Evolutionary conservation across 2,113 vertebrate genomes (phyloP).

Genomic region (Bambusicola thoracicus): DNA sequence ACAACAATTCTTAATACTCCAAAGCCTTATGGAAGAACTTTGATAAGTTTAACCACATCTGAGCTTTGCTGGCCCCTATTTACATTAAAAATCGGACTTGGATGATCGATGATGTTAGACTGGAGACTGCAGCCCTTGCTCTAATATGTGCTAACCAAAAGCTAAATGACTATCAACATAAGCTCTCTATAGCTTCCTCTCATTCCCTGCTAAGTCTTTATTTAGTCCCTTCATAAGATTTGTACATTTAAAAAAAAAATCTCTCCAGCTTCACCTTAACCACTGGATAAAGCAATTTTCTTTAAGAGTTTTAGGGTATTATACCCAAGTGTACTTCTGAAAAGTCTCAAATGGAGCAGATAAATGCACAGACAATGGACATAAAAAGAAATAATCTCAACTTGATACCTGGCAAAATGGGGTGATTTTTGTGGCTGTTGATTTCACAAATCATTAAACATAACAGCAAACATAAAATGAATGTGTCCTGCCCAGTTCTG

Average conservation of each 20-base stretch:
- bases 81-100: not conserved
- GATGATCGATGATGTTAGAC: not conserved
- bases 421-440: conserved; percentile 37
- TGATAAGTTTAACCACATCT: not conserved
- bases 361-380: conserved; percentile 24
- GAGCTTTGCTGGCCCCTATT: not conserved
- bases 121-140: not conserved
- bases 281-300: conserved; percentile 15
- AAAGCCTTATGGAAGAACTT: not conserved
- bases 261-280: conserved; percentile 9
- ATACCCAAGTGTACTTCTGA: conserved; percentile 10
- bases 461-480: conserved; percentile 64
- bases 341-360: conserved; percentile 17
- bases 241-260: not conserved
- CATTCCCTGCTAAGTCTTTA: conserved; percentile 11
- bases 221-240: conserved; percentile 29
- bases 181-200: not conserved
- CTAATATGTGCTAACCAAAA: not conserved
- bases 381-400: conserved; percentile 44
- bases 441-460: conserved; percentile 74
- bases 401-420: conserved; percentile 22
- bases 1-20: not conserved
- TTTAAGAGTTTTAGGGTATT: conserved; percentile 45
- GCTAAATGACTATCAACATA: not conserved
- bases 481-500: conserved; percentile 40